These are phyloP conservation scores for Oncorhynchus mykiss DNA, from an alignment of 2,113 vertebrate species.

Conservation along the genomic window DNA sequence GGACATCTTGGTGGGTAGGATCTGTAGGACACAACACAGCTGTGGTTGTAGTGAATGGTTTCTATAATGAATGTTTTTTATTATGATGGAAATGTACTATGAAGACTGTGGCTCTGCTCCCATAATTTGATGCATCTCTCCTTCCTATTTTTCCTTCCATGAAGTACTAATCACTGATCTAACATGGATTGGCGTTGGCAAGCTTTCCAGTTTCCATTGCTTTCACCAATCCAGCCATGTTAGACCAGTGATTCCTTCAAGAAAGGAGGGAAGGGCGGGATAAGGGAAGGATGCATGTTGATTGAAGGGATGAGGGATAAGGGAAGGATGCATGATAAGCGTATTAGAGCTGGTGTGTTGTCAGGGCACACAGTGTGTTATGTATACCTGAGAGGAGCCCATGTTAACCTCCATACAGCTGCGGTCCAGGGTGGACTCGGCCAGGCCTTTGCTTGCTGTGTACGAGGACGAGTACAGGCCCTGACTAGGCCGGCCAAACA, in stretches of 20 bases:
- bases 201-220: too few species aligned
- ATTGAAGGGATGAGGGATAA: too few species aligned
- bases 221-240: too few species aligned
- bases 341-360: constrained; percentile 55
- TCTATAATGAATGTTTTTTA: neutral
- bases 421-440: constrained; percentile 92
- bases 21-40: constrained; percentile 67
- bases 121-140: constrained; percentile 23
- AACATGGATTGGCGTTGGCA: too few species aligned
- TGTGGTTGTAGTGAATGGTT: constrained; percentile 20
- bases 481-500: constrained; percentile 97
- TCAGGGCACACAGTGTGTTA: constrained; percentile 9
- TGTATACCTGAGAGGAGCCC: constrained; percentile 69
- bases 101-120: constrained; percentile 28
- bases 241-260: too few species aligned
- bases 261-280: too few species aligned
- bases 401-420: constrained; percentile 96
- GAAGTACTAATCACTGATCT: too few species aligned
- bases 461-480: constrained; percentile 95
- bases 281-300: too few species aligned
- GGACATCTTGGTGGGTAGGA: constrained; percentile 99
- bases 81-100: neutral
- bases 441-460: constrained; percentile 88
- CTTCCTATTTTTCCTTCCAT: too few species aligned
- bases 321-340: constrained; percentile 6